Base-by-base conservation (phyloP, 2,888 invertebrate genomes). In the Drosophila quinaria region DNA sequence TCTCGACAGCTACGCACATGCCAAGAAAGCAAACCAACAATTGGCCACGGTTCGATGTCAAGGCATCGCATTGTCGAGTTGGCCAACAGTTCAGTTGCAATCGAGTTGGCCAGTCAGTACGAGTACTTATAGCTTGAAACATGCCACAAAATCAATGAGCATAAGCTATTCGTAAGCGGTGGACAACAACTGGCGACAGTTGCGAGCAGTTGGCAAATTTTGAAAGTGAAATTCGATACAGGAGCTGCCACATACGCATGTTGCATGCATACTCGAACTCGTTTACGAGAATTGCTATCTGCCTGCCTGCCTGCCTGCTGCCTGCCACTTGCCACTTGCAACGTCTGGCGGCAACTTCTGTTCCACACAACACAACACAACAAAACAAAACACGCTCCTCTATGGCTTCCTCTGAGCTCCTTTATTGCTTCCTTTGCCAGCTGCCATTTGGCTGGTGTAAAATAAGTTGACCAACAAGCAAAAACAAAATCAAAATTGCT, bases 61-160 rank as follows among this genome's bases (percentile, higher is more conserved):
- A 75, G 79, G 71, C 75, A 69, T 67, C 22, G 37, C 59, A 62
- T 25, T 25, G 29, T 8, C 1, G 46, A 67, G 61, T 65, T 65
- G 15, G 47, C 39, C 44, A 64, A 55, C 74, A 63, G 56, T 62
- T 69, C 74, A 63, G 56, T 62, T 69, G 62, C 76, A 67, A 63
- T 42, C 41, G 41, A 25, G 25, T 25, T 25, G 25, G 1, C 52
- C 78, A 35, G 39, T 35, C 25, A 44, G 59, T 29, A 29, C 19
- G 46, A 15, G 8, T 52, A 22, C 22, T 46, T 44, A 17, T 1
- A 17, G 46, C 71, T 67, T 81, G 79, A 74, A 78, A 80, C 87
- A 80, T 83, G 81, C 83, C 83, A 65, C 87, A 86, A 83, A 87
- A 83, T 83, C 87, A 83, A 86, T 86, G 87, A 80, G 83, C 80